Evolutionary conservation across 2,113 vertebrate species (phyloP).

Genomic region (Leucosticte australis): DNA sequence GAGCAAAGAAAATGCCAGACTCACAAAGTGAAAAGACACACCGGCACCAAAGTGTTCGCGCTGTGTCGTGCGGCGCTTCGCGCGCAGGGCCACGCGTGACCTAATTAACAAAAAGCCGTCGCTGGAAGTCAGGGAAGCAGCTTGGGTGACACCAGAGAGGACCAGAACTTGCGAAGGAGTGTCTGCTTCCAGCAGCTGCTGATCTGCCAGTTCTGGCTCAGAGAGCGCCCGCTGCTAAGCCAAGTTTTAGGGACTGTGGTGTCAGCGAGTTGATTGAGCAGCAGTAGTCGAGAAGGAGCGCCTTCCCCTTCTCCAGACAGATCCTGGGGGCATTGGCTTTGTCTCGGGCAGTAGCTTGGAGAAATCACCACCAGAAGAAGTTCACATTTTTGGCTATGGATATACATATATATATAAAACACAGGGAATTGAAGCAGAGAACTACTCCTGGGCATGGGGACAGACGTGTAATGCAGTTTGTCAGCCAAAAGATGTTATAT

Average conservation of each 20-base stretch:
- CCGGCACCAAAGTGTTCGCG: neutral
- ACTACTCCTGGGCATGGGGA: neutral
- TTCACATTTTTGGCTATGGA: neutral
- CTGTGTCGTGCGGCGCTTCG: neutral
- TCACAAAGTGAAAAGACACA: neutral
- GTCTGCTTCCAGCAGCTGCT: constrained; percentile 43
- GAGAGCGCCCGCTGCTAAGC: neutral
- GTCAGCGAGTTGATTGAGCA: neutral
- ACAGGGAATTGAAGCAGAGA: neutral
- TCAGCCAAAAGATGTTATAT: neutral
- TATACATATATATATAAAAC: neutral
- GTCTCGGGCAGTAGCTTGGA: neutral
- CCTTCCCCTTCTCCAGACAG: neutral
- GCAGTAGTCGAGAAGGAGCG: neutral
- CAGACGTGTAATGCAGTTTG: neutral
- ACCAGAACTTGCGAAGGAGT: constrained; percentile 43
- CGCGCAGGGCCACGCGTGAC: neutral
- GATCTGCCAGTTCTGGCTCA: neutral
- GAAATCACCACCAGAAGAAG: neutral
- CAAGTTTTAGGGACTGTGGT: neutral
- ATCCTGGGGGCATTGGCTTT: neutral
- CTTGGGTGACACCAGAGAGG: neutral
- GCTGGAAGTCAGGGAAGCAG: constrained; percentile 29
- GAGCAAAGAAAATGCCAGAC: neutral
- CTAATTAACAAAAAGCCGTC: constrained; percentile 21